Evolutionary conservation across 2,113 vertebrate species (phyloP).

Genomic region (Indri indri): DNA sequence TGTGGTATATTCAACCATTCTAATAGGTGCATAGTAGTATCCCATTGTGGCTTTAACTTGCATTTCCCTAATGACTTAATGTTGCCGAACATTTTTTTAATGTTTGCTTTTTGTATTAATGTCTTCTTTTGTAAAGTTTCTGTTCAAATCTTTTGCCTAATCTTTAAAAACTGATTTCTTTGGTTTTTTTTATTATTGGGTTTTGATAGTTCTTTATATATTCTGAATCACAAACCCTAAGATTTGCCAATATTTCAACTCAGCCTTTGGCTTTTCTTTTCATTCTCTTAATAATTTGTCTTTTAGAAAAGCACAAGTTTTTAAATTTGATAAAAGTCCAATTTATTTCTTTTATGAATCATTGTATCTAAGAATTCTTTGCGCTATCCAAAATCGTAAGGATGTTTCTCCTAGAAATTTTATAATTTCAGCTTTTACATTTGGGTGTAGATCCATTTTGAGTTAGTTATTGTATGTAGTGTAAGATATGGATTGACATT

Average conservation of each 20-base stretch:
- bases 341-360: neutral
- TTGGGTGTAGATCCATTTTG: neutral
- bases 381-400: neutral
- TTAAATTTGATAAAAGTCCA: neutral
- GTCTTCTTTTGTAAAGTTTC: neutral
- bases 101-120: neutral
- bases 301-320: neutral
- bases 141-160: neutral
- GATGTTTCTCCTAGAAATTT: neutral
- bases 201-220: neutral
- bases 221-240: neutral
- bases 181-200: neutral
- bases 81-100: neutral
- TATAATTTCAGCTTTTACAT: neutral
- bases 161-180: neutral
- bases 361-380: neutral
- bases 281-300: neutral
- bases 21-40: neutral
- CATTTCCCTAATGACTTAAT: neutral
- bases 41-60: neutral
- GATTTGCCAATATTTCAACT: neutral
- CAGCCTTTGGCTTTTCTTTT: neutral
- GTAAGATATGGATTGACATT: neutral
- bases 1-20: neutral
- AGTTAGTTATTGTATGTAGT: neutral